These are phyloP conservation scores for Apodemia zela DNA, from an alignment of 2,888 invertebrate species.

Conservation along the genomic window DNA sequence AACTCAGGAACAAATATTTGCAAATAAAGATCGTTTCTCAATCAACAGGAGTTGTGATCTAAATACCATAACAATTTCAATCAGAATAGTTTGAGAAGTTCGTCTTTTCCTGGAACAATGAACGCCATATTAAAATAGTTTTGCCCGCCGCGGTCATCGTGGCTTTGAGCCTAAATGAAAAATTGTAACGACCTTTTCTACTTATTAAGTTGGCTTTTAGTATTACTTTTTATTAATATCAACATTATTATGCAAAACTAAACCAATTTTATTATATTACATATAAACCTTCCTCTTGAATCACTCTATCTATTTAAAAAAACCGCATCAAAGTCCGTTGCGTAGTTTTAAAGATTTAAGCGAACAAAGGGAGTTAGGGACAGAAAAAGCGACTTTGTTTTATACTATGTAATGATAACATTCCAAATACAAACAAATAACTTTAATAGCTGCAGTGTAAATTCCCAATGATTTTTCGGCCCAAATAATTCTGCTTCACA, in stretches of 20 bases:
- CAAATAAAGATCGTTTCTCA: background rate
- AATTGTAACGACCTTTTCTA: background rate
- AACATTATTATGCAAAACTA: no score
- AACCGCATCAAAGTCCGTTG: no score
- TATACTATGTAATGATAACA: no score
- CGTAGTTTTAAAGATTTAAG: no score
- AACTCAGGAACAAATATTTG: background rate
- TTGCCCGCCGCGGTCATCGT: constrained; percentile 28
- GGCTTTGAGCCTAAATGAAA: constrained; percentile 3
- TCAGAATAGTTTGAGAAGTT: constrained; percentile 57
- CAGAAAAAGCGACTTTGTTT: no score
- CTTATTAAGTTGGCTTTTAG: background rate
- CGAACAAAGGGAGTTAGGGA: no score
- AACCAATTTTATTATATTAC: no score
- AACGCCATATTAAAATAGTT: constrained; percentile 64
- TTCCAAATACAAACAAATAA: background rate
- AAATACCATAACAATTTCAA: constrained; percentile 61
- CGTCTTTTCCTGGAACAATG: constrained; percentile 42
- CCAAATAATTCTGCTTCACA: background rate
- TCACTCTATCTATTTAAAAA: no score
- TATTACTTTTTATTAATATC: background rate
- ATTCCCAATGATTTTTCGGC: background rate
- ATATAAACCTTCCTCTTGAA: no score
- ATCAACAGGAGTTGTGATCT: constrained; percentile 9
- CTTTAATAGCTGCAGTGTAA: no score